phyloP scores from a whole-genome alignment of 1,140 invertebrate genomes.

The Eulimnadia texana region DNA sequence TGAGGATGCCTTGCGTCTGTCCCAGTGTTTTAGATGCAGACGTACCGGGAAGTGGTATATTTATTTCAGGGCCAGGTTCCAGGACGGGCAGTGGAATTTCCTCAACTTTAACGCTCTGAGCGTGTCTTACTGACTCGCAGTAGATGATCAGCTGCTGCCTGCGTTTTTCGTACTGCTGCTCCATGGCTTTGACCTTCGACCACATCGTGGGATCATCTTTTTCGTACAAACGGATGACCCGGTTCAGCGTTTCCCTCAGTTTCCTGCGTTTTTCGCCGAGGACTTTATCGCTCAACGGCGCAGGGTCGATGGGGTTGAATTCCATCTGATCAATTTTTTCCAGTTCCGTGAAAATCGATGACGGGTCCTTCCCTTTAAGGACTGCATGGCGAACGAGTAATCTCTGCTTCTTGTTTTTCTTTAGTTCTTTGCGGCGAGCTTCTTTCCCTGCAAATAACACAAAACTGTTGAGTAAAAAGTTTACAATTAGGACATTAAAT shows the following conservation, averaged over 20 bases:
- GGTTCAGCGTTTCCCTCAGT: slow-evolving; percentile 82
- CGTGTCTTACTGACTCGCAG: slow-evolving; percentile 83
- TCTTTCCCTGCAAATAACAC: slow-evolving; percentile 63
- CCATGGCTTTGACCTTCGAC: slow-evolving; percentile 73
- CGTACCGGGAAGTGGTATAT: slow-evolving; percentile 44
- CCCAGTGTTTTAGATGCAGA: slow-evolving; percentile 31
- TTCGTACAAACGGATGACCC: slow-evolving; percentile 69
- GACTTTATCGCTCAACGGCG: slow-evolving; percentile 89
- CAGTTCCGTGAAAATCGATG: slow-evolving; percentile 84
- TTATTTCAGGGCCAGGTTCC: too few species aligned
- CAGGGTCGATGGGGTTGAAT: slow-evolving; percentile 84
- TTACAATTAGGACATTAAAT: neutral
- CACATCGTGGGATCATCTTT: slow-evolving; percentile 94
- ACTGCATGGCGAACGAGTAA: slow-evolving; percentile 90
- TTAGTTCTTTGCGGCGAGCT: slow-evolving; percentile 89
- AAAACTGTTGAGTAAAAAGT: slow-evolving; percentile 4
- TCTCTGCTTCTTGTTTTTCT: slow-evolving; percentile 94
- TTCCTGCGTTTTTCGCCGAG: slow-evolving; percentile 93
- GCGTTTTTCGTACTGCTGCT: slow-evolving; percentile 85
- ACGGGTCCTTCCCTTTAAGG: slow-evolving; percentile 94
- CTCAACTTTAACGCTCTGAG: slow-evolving; percentile 89
- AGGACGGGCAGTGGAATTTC: slow-evolving; percentile 76
- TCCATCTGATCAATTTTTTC: slow-evolving; percentile 98
- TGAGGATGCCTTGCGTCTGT: slow-evolving; percentile 50
- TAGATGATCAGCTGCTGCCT: slow-evolving; percentile 71